These are phyloP conservation scores for Dryas iulia DNA, from an alignment of 1,140 invertebrate species.

Conservation along the genomic window DNA sequence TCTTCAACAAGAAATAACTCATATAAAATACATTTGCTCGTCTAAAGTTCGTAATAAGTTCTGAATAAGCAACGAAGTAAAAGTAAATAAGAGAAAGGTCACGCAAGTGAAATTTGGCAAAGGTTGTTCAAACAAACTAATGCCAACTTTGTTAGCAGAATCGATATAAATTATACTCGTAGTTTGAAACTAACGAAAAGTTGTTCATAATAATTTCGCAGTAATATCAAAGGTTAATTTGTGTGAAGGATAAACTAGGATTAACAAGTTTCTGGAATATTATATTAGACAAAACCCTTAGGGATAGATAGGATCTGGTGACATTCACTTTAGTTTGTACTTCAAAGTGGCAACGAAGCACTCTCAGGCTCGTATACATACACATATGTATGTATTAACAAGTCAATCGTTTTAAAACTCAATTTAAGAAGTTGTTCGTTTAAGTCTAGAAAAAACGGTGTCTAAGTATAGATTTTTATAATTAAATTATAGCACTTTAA, in stretches of 20 bases:
- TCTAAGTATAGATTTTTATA: no score
- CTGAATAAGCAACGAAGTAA: neutral
- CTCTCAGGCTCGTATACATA: no score
- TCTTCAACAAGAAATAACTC: neutral
- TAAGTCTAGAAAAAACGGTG: no score
- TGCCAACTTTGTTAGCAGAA: neutral
- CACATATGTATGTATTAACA: no score
- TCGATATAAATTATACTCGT: neutral
- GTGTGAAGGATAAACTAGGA: neutral
- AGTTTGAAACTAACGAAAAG: neutral
- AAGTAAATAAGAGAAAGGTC: conserved; percentile 4
- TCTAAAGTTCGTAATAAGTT: neutral
- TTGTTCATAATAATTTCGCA: neutral
- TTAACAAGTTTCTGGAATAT: neutral
- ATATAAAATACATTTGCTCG: neutral
- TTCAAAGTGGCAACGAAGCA: neutral
- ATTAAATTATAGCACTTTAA: no score
- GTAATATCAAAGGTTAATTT: neutral
- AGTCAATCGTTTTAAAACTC: no score
- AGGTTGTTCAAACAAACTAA: conserved; percentile 4
- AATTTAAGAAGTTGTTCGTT: no score
- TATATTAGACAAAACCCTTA: neutral
- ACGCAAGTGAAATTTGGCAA: neutral
- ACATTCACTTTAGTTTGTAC: neutral
- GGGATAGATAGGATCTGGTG: neutral